These are phyloP conservation scores for Rallus crepitans DNA, from an alignment of 2,797 vertebrate species.

Conservation along the genomic window DNA sequence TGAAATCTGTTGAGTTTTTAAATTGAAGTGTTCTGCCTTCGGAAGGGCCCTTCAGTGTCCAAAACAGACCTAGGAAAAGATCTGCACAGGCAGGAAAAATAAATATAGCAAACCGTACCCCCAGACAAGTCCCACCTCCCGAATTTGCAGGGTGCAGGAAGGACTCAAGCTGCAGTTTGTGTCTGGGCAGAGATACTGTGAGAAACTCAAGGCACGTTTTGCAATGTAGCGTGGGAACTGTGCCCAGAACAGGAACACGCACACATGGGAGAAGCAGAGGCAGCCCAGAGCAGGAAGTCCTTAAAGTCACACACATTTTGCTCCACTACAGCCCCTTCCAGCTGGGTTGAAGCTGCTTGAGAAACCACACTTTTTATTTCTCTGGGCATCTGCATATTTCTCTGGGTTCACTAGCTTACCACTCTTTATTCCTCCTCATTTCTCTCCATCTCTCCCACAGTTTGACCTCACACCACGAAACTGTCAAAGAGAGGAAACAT, in stretches of 20 bases:
- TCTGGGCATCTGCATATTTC: neutral
- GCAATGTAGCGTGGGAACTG: slow-evolving; percentile 54
- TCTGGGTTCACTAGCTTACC: neutral
- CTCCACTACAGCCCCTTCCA: neutral
- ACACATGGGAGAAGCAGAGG: neutral
- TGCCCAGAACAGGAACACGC: neutral
- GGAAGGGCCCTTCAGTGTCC: rapidly evolving
- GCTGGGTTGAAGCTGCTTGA: neutral
- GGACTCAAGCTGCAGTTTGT: neutral
- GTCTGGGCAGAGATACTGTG: slow-evolving; percentile 12
- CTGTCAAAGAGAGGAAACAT: slow-evolving; percentile 42
- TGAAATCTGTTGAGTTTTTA: neutral
- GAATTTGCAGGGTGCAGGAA: neutral
- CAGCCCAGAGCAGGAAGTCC: slow-evolving; percentile 18
- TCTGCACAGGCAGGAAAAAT: neutral
- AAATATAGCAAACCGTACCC: neutral
- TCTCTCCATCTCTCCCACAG: slow-evolving; percentile 8
- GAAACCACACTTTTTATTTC: neutral
- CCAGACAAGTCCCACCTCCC: neutral
- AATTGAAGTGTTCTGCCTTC: rapidly evolving
- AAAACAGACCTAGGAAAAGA: rapidly evolving
- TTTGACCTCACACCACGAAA: slow-evolving; percentile 51
- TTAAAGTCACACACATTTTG: neutral
- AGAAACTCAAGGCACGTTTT: neutral
- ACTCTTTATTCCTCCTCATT: neutral